Base-by-base conservation (phyloP, 2,797 vertebrate genomes). In the Sarcoramphus papa region DNA sequence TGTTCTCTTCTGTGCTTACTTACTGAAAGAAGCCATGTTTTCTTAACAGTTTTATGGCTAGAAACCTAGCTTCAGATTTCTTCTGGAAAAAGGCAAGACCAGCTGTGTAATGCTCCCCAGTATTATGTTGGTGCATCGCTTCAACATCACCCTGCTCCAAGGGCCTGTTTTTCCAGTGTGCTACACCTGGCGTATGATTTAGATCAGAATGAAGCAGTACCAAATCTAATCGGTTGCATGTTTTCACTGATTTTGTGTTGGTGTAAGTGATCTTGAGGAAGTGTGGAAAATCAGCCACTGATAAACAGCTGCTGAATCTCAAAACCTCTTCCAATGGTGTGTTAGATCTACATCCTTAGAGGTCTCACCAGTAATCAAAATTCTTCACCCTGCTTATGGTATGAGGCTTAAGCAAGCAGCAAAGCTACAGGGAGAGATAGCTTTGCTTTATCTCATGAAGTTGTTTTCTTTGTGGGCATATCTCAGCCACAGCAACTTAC, bases 1-100 rank as follows among this genome's bases (percentile, higher is more conserved):
- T 43, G 54, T 87, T 82, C 63, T 90, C 19, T 88, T 62, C 37
- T 57, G 31, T 53, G 75, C 51, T 74, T 75, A 78, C 51, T 72
- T 75, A 70, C 64, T 92, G 69, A 89, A 77, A 90, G 62, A 91
- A 83, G 45, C 37, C 4, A 1, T 80, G 30, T 92, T 93, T 95
- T 88, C 68, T 85, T 95, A 80, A 51, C 19, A 80, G 51, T 74
- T 90, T 90, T 85, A 70, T 35, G 53, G 65, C 89, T 91, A 94
- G 74, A 87, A 92, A 80, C 30, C 24, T 90, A 79, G 47, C 51
- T 89, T 95, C 81, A 91, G 37, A 48, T 92, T 95, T 95, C 75
- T 70, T 82, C 63, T 83, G 74, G 77, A 94, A 94, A 79, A 82
- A 87, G 90, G 79, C 56, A 74, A 60, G 53, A 57, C 56, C 73